Percentiles rank a stretch among this genome's conserved stretches.
phyloP scores from a whole-genome alignment of 2,113 vertebrate genomes.

The Megaptera novaeangliae region DNA sequence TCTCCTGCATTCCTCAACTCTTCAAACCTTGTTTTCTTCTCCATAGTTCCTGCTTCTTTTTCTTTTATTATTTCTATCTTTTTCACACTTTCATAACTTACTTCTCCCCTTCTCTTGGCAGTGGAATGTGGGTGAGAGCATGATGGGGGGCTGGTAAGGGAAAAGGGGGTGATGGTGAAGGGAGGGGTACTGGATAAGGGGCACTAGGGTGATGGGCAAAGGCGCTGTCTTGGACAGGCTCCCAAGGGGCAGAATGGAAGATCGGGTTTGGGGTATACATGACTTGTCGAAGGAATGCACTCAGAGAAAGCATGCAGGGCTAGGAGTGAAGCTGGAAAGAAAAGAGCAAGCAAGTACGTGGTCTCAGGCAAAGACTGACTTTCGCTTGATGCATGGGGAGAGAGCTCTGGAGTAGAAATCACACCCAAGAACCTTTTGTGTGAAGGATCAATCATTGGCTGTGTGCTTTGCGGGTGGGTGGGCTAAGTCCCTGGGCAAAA shows the following conservation, averaged over 20 bases:
- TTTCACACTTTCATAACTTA: neutral
- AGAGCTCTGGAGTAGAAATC: neutral
- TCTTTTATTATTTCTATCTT: neutral
- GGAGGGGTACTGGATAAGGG: fast-evolving
- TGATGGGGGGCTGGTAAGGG: neutral
- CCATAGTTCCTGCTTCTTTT: neutral
- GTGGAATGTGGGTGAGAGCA: neutral
- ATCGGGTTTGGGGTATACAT: neutral
- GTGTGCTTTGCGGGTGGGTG: neutral
- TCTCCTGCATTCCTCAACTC: neutral
- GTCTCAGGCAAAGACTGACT: neutral
- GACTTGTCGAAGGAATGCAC: neutral
- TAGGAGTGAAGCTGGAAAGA: neutral
- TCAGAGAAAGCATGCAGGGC: neutral
- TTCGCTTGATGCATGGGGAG: neutral
- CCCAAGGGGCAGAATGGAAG: neutral
- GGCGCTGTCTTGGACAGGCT: neutral
- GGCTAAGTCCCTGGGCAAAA: neutral
- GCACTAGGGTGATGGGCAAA: neutral
- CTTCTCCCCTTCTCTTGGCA: neutral
- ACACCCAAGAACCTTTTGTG: neutral
- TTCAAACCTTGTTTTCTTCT: neutral
- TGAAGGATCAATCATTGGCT: neutral
- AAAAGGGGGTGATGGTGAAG: neutral
- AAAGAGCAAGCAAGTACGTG: neutral